Evolutionary conservation across 2,797 vertebrate species (phyloP), one percentile per base, ranked within the genome.

Genomic region (Malacoctenus gilli): DNA sequence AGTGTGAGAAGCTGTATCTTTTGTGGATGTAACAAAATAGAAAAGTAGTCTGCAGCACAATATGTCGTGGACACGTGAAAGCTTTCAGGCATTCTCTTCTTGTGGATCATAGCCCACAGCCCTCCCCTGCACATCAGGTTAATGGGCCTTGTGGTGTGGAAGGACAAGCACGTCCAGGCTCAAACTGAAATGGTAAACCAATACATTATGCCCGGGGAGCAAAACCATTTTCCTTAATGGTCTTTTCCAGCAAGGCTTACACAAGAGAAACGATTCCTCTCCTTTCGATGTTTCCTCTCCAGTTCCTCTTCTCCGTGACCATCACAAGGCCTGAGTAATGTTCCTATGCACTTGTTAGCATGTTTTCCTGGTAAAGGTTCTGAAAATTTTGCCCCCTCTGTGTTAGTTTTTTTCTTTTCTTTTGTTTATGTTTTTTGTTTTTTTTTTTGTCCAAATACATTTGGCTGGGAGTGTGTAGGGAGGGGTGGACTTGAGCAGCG

Each of bases 281-380:
- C 84, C 82, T 84, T 61, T 86, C 75, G 80, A 71, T 77, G 79
- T 89, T 88, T 90, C 82, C 80, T 85, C 77, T 79, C 77, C 77
- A 79, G 66, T 87, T 88, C 83, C 64, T 87, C 81, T 80, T 84
- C 79, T 89, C 65, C 79, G 81, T 87, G 83, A 86, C 79, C 83
- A 78, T 90, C 82, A 77, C 75, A 85, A 90, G 87, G 87, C 87
- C 87, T 87, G 79, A 90, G 85, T 90, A 84, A 91, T 85, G 80
- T 89, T 91, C 87, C 90, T 93, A 92, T 91, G 91, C 91, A 92
- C 90, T 91, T 92, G 86, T 88, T 85, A 84, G 82, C 88, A 91
- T 86, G 86, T 90, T 89, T 85, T 86, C 80, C 83, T 83, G 84
- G 73, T 85, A 87, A 80, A 88, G 21, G 67, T 87, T 89, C 81